Conservation (phyloP, 2,888 invertebrate genomes). For the Phytoseiulus persimilis region DNA sequence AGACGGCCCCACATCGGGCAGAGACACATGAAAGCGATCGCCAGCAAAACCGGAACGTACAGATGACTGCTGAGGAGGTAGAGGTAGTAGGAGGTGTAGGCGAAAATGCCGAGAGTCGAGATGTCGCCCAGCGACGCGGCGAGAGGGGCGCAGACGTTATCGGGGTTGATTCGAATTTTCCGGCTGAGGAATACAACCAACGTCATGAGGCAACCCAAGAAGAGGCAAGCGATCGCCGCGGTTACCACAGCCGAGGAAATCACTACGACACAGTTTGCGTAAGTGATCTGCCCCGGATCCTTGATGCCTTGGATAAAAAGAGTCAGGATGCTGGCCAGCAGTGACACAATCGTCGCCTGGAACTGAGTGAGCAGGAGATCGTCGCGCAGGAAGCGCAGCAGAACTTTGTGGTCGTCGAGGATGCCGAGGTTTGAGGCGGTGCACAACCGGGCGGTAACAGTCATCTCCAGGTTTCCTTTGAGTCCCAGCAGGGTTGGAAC, state of each 20-base stretch:
- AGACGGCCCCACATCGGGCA: conserved; percentile 74
- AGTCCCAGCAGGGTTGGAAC: conserved; percentile 72
- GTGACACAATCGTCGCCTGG: conserved; percentile 74
- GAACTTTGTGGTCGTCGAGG: conserved; percentile 64
- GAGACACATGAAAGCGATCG: conserved; percentile 60
- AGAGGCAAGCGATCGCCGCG: conserved; percentile 75
- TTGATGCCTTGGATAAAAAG: conserved; percentile 76
- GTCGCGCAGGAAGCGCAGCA: conserved; percentile 65
- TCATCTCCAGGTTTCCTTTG: conserved; percentile 93
- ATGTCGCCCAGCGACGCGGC: conserved; percentile 44
- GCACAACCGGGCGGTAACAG: conserved; percentile 82
- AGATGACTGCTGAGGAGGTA: conserved; percentile 45
- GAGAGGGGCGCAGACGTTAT: conserved; percentile 45
- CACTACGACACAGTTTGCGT: conserved; percentile 69
- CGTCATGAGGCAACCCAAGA: conserved; percentile 70
- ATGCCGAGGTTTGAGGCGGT: conserved; percentile 88
- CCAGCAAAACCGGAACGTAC: conserved; percentile 66
- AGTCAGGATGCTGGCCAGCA: conserved; percentile 72
- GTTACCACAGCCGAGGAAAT: conserved; percentile 78
- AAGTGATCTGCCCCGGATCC: conserved; percentile 62
- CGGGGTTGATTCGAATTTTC: conserved; percentile 53
- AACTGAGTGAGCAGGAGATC: conserved; percentile 85
- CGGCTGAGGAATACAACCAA: conserved; percentile 70
- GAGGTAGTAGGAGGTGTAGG: conserved; percentile 15
- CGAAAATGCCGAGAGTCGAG: conserved; percentile 42